A percentile compares a stretch with the other conserved stretches of the same genome.
These are phyloP conservation scores for Schizopygopsis pylzovi DNA, from an alignment of 2,797 vertebrate genomes.

Conservation along the genomic window DNA sequence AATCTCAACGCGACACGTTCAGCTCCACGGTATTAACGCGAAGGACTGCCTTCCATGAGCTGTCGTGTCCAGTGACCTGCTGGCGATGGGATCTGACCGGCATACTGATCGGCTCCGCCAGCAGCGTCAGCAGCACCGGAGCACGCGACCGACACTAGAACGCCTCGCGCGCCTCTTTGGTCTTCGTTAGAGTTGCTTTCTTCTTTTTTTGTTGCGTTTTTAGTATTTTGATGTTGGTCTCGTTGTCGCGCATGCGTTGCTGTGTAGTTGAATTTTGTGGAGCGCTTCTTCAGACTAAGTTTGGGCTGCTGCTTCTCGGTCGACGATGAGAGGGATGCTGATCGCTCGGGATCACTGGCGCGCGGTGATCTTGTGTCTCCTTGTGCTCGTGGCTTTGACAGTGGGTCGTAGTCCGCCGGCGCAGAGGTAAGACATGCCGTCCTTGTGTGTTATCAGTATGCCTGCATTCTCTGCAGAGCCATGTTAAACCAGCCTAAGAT, in stretches of 20 bases:
- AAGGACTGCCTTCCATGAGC: conserved; percentile 54
- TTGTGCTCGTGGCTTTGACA: conserved; percentile 81
- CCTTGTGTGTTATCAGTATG: conserved; percentile 46
- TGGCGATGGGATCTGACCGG: conserved; percentile 59
- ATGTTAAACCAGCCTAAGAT: conserved; percentile 5
- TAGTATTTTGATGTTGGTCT: conserved; percentile 70
- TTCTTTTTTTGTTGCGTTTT: conserved; percentile 38
- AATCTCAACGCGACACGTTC: conserved; percentile 52
- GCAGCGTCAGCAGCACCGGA: conserved; percentile 52
- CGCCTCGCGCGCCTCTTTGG: conserved; percentile 26
- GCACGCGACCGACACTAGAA: conserved; percentile 39
- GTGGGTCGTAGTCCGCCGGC: conserved; percentile 84
- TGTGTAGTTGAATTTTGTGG: conserved; percentile 72
- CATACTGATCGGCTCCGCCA: conserved; percentile 65
- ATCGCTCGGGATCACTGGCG: conserved; percentile 72
- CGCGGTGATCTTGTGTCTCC: conserved; percentile 75
- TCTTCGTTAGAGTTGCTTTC: conserved; percentile 45
- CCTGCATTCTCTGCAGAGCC: conserved; percentile 6
- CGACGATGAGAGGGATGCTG: conserved; percentile 79
- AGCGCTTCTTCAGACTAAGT: conserved; percentile 75
- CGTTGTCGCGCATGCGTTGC: conserved; percentile 81
- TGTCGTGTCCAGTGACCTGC: conserved; percentile 58
- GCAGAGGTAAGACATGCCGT: conserved; percentile 41
- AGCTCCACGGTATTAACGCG: conserved; percentile 38
- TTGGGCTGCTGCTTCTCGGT: conserved; percentile 68